These are phyloP conservation scores for Stenopsyche tienmushanensis DNA, from an alignment of 1,140 invertebrate species.

Conservation along the genomic window DNA sequence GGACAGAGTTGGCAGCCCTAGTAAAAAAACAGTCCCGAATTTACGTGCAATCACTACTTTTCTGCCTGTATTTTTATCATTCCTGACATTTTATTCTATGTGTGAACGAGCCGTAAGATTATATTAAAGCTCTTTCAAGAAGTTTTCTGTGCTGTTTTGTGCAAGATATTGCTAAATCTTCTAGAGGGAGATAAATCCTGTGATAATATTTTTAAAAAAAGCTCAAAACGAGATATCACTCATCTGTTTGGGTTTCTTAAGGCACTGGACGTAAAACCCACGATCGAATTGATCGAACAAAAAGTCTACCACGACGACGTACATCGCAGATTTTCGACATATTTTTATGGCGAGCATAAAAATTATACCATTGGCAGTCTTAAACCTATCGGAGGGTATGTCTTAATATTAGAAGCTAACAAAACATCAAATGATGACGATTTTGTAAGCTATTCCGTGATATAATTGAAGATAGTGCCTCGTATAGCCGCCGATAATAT, in stretches of 20 bases:
- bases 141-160: neutral
- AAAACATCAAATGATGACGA: slow-evolving; percentile 44
- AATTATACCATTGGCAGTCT: slow-evolving; percentile 43
- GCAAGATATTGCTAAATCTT: neutral
- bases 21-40: no score
- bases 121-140: neutral
- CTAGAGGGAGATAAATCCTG: neutral
- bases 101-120: no score
- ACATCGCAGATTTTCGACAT: slow-evolving; percentile 25
- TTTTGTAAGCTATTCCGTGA: slow-evolving; percentile 23
- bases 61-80: no score
- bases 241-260: slow-evolving; percentile 16
- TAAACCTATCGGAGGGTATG: slow-evolving; percentile 54
- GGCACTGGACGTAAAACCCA: neutral
- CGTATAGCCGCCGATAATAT: slow-evolving; percentile 46
- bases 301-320: slow-evolving; percentile 27
- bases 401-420: slow-evolving; percentile 56
- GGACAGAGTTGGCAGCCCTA: no score
- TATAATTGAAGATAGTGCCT: slow-evolving; percentile 14
- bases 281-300: neutral
- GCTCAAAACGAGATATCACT: neutral
- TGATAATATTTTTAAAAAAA: neutral
- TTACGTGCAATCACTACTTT: no score
- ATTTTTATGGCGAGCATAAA: slow-evolving; percentile 11
- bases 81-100: no score